Evolutionary conservation across 2,113 vertebrate genomes (phyloP).

Genomic region (Phaethornis superciliosus): DNA sequence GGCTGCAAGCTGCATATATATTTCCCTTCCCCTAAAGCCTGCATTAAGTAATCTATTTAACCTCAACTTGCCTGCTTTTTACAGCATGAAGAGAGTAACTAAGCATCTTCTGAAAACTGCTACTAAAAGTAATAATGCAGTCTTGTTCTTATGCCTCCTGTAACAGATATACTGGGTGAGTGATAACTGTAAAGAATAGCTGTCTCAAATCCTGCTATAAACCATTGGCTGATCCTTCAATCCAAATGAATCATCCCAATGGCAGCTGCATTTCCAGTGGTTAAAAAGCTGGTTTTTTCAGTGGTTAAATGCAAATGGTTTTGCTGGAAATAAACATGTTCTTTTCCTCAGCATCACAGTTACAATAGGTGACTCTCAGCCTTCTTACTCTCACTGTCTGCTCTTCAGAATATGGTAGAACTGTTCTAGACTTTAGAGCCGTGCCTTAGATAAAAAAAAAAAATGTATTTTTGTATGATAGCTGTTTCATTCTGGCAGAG

Average conservation of each 20-base stretch:
- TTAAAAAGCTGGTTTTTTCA: too few species aligned
- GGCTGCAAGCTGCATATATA: conserved; percentile 4
- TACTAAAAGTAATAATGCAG: neutral
- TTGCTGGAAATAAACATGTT: neutral
- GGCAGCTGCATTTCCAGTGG: conserved; percentile 9
- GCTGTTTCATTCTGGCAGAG: conserved; percentile 80
- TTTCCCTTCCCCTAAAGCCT: neutral
- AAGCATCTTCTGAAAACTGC: conserved; percentile 12
- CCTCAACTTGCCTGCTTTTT: conserved; percentile 23
- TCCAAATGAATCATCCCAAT: neutral
- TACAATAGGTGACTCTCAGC: neutral
- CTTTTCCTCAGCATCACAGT: neutral
- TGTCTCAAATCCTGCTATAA: neutral
- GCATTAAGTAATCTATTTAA: neutral
- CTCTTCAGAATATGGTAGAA: conserved; percentile 48
- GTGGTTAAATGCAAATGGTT: neutral
- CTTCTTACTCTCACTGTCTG: neutral
- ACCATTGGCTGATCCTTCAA: neutral
- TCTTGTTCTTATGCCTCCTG: neutral
- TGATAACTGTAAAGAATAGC: neutral
- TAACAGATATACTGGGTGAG: neutral
- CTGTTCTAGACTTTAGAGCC: conserved; percentile 77
- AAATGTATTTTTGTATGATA: conserved; percentile 80
- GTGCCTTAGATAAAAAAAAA: conserved; percentile 85
- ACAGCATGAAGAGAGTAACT: conserved; percentile 40